Conservation (phyloP, 2,888 invertebrate genomes). For the Endotricha flammealis region DNA sequence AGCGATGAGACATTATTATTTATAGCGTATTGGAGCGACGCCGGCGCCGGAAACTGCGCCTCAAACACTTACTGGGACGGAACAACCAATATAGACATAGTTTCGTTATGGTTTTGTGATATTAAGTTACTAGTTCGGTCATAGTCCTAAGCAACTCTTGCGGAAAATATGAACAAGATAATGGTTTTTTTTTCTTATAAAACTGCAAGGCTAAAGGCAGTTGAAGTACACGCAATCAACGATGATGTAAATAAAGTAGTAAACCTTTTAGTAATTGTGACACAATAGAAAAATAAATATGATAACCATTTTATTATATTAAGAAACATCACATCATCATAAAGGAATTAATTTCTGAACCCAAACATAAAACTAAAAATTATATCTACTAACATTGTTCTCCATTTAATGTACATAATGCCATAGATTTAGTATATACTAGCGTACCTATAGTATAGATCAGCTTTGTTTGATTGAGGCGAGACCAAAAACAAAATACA, state of each 20-base stretch:
- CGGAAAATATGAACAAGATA: not conserved
- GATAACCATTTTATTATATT: too few species aligned
- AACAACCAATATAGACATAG: constrained; percentile 33
- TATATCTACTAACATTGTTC: too few species aligned
- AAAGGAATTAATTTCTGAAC: too few species aligned
- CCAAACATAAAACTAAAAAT: too few species aligned
- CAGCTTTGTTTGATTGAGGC: too few species aligned
- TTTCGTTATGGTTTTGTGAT: not conserved
- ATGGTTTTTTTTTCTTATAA: constrained; percentile 5
- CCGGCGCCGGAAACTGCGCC: constrained; percentile 70
- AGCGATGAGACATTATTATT: constrained; percentile 71
- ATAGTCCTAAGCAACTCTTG: not conserved
- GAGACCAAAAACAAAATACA: too few species aligned
- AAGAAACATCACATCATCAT: too few species aligned
- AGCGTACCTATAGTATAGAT: too few species aligned
- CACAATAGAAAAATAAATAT: too few species aligned
- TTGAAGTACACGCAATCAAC: constrained; percentile 6
- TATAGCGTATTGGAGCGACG: constrained; percentile 60
- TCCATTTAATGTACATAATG: too few species aligned
- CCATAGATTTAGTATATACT: too few species aligned
- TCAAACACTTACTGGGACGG: constrained; percentile 54
- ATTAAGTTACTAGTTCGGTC: not conserved
- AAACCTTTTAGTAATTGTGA: not conserved
- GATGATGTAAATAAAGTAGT: not conserved
- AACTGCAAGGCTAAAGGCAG: constrained; percentile 6